Evolutionary conservation across 2,888 invertebrate species (phyloP), one percentile per base, ranked within the genome.

Genomic region (Malacosoma neustria): DNA sequence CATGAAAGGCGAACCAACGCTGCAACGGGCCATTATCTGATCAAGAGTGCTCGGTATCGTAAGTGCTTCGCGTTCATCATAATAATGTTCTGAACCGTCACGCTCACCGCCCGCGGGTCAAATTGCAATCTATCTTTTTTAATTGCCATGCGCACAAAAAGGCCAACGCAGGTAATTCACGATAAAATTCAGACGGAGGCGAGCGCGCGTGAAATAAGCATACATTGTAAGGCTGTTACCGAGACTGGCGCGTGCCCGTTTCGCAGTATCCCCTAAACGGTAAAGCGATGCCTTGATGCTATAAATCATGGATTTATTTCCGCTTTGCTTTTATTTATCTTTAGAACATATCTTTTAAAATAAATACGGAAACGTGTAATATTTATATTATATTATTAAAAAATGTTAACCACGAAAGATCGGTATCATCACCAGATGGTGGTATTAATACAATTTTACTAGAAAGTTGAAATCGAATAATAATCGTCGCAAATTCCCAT

Each of bases 81-180:
- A 76, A 79, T 73, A 75, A 76, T 70, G 72, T 72, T 66, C 59
- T 44, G 59, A 65, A 61, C 61, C 76, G 84, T 82, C 79, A 84
- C 77, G 82, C 72, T 71, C 56, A 56, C 61, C 69, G 75, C 72
- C 57, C 72, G 72, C 75, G 65, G 84, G 82, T 85, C 84, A 82
- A 72, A 68, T 74, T 64, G 82, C 80, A 77, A 82, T 82, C 76
- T 72, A 79, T 82, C 80, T 82, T 80, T 79, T 81, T 76, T 84
- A 84, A 84, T 84, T 82, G 75, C 79, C 58, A 49, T 56, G 61
- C 59, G 70, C 66, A 65, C 71, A 72, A 76, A 79, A 74, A 74
- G 63, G 61, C 63, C 60, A 71, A 65, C 61, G 62, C 67, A 50
- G 59, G 71, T 71, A 64, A 72, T 68, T 71, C 68, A 43, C 57